Conservation (phyloP, 1,140 invertebrate species). For the Pectinophora gossypiella region DNA sequence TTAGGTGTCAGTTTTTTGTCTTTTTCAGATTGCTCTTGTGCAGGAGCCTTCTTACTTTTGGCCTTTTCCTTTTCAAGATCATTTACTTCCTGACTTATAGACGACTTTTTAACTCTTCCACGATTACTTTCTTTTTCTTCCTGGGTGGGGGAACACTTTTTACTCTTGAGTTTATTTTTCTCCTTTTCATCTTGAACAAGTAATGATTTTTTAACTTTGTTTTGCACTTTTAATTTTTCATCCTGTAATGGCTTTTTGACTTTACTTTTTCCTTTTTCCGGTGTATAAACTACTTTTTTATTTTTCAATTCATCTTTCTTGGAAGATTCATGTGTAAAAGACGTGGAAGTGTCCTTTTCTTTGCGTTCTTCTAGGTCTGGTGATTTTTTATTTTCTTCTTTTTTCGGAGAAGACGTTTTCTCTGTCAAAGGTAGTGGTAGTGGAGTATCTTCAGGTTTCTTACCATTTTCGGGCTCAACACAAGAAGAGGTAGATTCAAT, state of each 20-base stretch:
- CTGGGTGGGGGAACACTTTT: no score
- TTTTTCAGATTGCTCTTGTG: not conserved
- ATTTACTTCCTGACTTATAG: not conserved
- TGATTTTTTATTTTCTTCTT: no score
- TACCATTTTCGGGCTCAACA: no score
- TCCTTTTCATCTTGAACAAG: not conserved
- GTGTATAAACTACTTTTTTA: not conserved
- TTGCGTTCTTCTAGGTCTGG: no score
- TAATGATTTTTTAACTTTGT: not conserved
- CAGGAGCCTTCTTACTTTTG: conserved; percentile 18
- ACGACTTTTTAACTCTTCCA: conserved; percentile 4
- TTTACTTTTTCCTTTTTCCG: not conserved
- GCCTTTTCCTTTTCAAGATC: conserved; percentile 16
- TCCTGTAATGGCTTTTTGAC: not conserved
- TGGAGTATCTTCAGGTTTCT: no score
- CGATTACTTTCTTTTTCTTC: not conserved
- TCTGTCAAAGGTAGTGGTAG: no score
- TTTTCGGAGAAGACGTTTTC: no score
- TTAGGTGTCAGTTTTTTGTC: not conserved
- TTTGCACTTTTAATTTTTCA: not conserved
- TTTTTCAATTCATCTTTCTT: not conserved
- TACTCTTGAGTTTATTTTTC: not conserved
- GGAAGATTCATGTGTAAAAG: not conserved
- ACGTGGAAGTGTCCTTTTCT: no score
- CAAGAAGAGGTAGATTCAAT: no score